Base-by-base conservation (phyloP, 2,797 vertebrate species). In the Falco novaeseelandiae region DNA sequence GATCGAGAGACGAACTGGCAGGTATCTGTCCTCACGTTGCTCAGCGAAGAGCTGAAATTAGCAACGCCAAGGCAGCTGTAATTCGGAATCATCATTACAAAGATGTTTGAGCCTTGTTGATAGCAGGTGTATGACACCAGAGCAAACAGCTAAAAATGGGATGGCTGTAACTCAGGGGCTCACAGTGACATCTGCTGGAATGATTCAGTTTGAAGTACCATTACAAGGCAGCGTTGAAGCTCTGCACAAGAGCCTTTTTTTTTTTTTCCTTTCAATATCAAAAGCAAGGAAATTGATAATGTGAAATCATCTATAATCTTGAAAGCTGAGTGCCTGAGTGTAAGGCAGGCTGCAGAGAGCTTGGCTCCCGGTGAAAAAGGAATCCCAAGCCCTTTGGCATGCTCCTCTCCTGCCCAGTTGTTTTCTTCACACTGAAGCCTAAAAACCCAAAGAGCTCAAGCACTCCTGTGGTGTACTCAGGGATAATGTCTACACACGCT, bases 121-220 rank as follows among this genome's bases (percentile, higher is more conserved):
- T 87, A 86, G 83, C 88, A 86, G 85, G 82, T 59, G 69, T 27
- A 58, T 20, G 77, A 70, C 83, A 48, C 80, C 66, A 29, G 57
- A 89, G 85, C 79, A 57, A 95, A 84, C 72, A 76, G 59, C 81
- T 67, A 36, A 44, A 69, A 87, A 52, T 1, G 36, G 21, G n/a
- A 10, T 11, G n/a, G 32, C n/a, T 72, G 82, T 17, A 73, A 97
- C 91, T 96, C 30, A 49, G 95, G 94, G 76, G 87, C 52, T 77
- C 97, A 97, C 97, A 98, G 97, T 97, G 97, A 98, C 98, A 98
- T 94, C 98, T 98, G 77, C 97, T 97, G 98, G 97, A 95, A 18
- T 5, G 4, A 34, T n/a, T 58, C 49, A 8, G 57, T 70, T 80
- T 18, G 63, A 69, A 65, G 38, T 30, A 32, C 18, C 58, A 3